phyloP scores from a whole-genome alignment of 2,113 vertebrate genomes.

The Callocephalon fimbriatum region DNA sequence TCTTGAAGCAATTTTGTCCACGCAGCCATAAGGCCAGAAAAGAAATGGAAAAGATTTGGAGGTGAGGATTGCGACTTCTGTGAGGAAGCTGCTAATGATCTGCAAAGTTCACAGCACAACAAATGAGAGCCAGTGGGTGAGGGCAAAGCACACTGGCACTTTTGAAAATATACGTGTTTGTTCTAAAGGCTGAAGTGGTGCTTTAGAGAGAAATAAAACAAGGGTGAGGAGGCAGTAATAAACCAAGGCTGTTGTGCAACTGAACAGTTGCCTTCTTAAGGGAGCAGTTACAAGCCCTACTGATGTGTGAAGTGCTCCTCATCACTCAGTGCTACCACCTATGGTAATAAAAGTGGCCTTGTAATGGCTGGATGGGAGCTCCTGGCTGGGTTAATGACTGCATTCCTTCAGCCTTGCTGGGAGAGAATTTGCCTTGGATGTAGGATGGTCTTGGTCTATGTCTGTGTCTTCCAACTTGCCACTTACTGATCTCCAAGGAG shows the following conservation, averaged over 20 bases:
- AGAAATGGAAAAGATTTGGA: not conserved
- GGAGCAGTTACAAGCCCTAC: not conserved
- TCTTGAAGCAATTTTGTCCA: not conserved
- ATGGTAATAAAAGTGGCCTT: not conserved
- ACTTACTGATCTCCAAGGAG: not conserved
- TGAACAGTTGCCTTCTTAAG: not conserved
- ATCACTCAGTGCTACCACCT: not conserved
- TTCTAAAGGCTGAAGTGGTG: constrained; percentile 28
- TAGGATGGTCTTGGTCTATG: not conserved
- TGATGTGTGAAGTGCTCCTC: not conserved
- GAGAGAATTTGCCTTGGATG: not conserved
- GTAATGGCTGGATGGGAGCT: not conserved
- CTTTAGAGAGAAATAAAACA: constrained; percentile 51
- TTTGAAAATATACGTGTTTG: constrained; percentile 22
- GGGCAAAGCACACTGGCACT: not conserved
- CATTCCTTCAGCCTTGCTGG: not conserved
- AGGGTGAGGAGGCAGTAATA: constrained; percentile 8
- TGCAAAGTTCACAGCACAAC: not conserved
- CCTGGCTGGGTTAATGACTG: not conserved
- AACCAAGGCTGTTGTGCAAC: not conserved
- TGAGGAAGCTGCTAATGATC: not conserved
- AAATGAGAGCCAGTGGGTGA: not conserved
- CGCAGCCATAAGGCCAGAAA: not conserved
- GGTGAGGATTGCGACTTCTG: not conserved
- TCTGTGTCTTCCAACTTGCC: not conserved